Evolutionary conservation across 2,797 vertebrate species (phyloP), one percentile per base, ranked within the genome.

Genomic region (Gallinago nigripennis): DNA sequence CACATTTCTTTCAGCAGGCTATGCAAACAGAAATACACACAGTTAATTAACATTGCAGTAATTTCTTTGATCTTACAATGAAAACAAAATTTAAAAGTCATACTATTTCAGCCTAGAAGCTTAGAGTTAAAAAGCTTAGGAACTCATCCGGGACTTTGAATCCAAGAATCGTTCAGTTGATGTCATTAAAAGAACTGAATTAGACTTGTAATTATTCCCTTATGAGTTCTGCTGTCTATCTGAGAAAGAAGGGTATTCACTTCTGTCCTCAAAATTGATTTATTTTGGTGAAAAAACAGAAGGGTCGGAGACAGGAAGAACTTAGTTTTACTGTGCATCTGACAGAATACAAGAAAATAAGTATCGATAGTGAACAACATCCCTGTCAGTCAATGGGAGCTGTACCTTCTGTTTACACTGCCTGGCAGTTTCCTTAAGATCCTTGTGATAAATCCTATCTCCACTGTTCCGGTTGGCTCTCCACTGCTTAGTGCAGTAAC

Each of bases 121-220:
- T 70, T 75, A 64, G 30, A 94, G 86, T 94, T 96, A 95, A 96
- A 98, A 96, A 94, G 86, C 92, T 94, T 90, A 83, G 79, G 86
- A 96, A 97, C 86, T 87, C 96, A 95, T 82, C 82, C 1, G 43
- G 93, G 95, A 86, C 94, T 95, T 83, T 69, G 71, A 90, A 92
- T 94, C 82, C 86, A 89, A 86, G 90, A 96, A 92, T 90, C 65
- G 13, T 75, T 97, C 48, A 25, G 90, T 50, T 96, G 96, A 97
- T 97, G 88, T 95, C 94, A 97, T 97, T 97, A 95, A 92, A 95
- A 94, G 78, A 96, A 77, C 91, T 77, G 81, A 96, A 96, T 97
- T 90, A 96, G 87, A 93, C 91, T 96, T 79, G 57, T 94, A 97
- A 97, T 97, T 97, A 96, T 84, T 97, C 97, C 96, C 92, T 94